These are phyloP conservation scores for Desmophyllum pertusum DNA, from an alignment of 92 coral and sea anemone species.

Conservation along the genomic window DNA sequence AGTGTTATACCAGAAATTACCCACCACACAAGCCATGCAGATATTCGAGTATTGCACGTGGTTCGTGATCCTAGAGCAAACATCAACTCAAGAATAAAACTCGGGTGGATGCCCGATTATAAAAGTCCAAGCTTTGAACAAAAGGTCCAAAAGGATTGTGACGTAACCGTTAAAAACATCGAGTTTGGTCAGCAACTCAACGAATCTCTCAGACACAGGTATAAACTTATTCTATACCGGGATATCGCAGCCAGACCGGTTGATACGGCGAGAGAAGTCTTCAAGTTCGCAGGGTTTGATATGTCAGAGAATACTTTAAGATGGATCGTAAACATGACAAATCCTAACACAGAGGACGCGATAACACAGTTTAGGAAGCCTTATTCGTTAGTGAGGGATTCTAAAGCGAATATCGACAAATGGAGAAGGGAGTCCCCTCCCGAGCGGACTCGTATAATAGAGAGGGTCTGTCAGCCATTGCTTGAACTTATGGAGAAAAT, in stretches of 20 bases:
- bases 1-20: constrained; percentile 21
- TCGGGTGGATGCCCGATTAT: constrained; percentile 42
- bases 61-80: constrained; percentile 47
- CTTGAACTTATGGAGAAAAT: constrained; percentile 21
- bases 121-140: constrained; percentile 1
- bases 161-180: constrained; percentile 12
- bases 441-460: constrained; percentile 16
- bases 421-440: constrained; percentile 33
- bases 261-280: constrained; percentile 27
- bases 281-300: constrained; percentile 18
- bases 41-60: constrained; percentile 34
- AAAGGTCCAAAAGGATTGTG: constrained; percentile 17
- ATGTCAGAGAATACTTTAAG: constrained; percentile 12
- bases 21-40: background rate
- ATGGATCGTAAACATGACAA: constrained; percentile 36
- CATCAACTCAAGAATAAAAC: constrained; percentile 36
- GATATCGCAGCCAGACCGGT: constrained; percentile 33
- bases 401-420: constrained; percentile 33
- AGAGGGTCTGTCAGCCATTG: constrained; percentile 15
- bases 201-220: constrained; percentile 16
- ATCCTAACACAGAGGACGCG: background rate
- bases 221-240: constrained; percentile 18
- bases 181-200: constrained; percentile 21
- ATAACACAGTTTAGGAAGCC: background rate
- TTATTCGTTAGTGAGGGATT: constrained; percentile 25